A percentile compares a stretch with the other conserved stretches of the same genome.
Conservation (phyloP, 2,797 vertebrate genomes). For the Brotula barbata region DNA sequence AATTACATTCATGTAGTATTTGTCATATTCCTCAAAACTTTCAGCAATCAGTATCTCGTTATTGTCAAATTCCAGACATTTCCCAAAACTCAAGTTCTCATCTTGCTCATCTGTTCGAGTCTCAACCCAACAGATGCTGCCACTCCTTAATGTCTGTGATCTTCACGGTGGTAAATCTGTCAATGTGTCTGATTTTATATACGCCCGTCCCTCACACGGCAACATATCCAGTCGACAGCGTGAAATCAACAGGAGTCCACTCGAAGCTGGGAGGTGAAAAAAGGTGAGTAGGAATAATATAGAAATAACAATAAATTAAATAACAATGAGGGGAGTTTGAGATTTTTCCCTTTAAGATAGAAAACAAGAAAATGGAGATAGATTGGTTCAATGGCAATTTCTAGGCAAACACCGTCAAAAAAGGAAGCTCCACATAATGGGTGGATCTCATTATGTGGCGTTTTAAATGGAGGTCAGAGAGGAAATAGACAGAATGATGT, state of each 20-base stretch:
- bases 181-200: conserved; percentile 52
- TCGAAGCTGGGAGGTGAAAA: conserved; percentile 35
- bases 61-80: not conserved
- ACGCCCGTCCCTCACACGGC: conserved; percentile 37
- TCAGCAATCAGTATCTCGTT: not conserved
- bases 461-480: conserved; percentile 52
- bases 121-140: conserved; percentile 35
- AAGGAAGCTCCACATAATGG: too few species aligned
- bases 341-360: too few species aligned
- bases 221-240: conserved; percentile 50
- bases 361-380: not conserved
- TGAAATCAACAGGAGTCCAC: conserved; percentile 64
- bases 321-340: not conserved
- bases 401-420: not conserved
- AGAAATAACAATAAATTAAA: not conserved
- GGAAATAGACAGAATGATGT: conserved; percentile 54
- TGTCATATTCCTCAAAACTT: not conserved
- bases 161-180: conserved; percentile 62
- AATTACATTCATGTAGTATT: not conserved
- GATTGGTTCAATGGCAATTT: not conserved
- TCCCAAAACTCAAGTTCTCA: conserved; percentile 29
- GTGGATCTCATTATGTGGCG: too few species aligned
- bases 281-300: not conserved
- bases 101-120: conserved; percentile 39
- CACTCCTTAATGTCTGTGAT: conserved; percentile 23